Base-by-base conservation (phyloP, 1,140 invertebrate species). In the Saccostrea echinata region DNA sequence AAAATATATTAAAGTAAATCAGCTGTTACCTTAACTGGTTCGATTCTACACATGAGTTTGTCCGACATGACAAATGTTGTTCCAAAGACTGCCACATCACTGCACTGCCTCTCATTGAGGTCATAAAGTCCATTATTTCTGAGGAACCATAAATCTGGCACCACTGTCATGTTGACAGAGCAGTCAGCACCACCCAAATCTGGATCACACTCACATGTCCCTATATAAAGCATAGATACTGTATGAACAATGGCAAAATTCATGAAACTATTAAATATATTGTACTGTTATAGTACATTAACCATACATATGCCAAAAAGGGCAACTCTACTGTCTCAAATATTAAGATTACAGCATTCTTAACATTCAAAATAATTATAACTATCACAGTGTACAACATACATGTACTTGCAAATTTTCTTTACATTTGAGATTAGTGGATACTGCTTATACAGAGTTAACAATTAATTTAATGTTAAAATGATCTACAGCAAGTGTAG, bases 111-210 rank as follows among this genome's bases (percentile, higher is more conserved):
- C 13, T 68, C 52, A 57, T 35, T 51, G 6, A 88, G 81, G 33
- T 90, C 89, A 87, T 87, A 90, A 16, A 90, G 55, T 16, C 84
- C 85, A 61, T 80, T 51, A 85, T 61, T 81, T 8, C 35, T 21
- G 8, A 90, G 35, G 27, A 80, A 71, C 43, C 82, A 86, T 16
- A 90, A 21, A 24, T 71, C 30, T 21, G 89, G 87, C 16, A 85
- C 68, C 18, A 18, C 24, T n/a, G 68, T 80, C 13, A 13, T 80
- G 57, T 87, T 87, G 6, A 90, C 88, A n/a, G 87, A 87, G 85
- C 89, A 90, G n/a, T 87, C 87, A 11, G 84, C 85, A 71, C 87
- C 87, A 43, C 85, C 71, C 57, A 88, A 88, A 4, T 82, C 88
- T 33, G 51, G 27, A 1, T 83, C 27, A 87, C 89, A 90, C 3